A percentile compares a stretch with the other conserved stretches of the same genome.
Evolutionary conservation across 2,113 vertebrate species (phyloP).

Genomic region (Psettodes erumei): DNA sequence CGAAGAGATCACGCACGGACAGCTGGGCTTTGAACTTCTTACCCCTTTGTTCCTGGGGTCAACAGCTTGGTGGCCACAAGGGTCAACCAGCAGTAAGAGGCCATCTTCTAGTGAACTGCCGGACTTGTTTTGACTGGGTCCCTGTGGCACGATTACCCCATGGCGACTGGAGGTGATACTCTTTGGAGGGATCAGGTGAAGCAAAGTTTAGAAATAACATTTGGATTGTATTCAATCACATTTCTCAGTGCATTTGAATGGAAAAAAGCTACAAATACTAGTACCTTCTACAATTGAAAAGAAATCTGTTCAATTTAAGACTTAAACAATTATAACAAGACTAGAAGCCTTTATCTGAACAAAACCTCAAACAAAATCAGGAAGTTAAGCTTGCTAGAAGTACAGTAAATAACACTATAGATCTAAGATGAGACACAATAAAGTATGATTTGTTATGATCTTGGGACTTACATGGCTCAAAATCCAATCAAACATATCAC

Average conservation of each 20-base stretch:
- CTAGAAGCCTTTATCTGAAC: slow-evolving; percentile 59
- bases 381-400: slow-evolving; percentile 62
- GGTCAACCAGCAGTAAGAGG: slow-evolving; percentile 77
- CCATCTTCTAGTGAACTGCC: slow-evolving; percentile 70
- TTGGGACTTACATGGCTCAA: slow-evolving; percentile 76
- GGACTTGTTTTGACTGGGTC: slow-evolving; percentile 78
- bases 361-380: slow-evolving; percentile 70
- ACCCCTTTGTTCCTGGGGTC: slow-evolving; percentile 76
- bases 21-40: slow-evolving; percentile 83
- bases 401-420: slow-evolving; percentile 75
- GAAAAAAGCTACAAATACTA: slow-evolving; percentile 53
- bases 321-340: slow-evolving; percentile 64
- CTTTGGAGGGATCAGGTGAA: slow-evolving; percentile 66
- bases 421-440: slow-evolving; percentile 74
- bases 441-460: slow-evolving; percentile 79
- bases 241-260: slow-evolving; percentile 1
- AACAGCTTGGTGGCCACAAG: slow-evolving; percentile 75
- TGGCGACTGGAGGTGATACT: slow-evolving; percentile 64
- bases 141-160: slow-evolving; percentile 71
- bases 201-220: slow-evolving; percentile 68
- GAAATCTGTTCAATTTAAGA: slow-evolving; percentile 55
- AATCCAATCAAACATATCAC: slow-evolving; percentile 82
- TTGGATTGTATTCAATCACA: slow-evolving; percentile 42
- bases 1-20: slow-evolving; percentile 71
- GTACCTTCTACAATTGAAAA: slow-evolving; percentile 45